phyloP scores from a whole-genome alignment of 53 echinoderm and acorn worm species.

The Arbacia lixula region DNA sequence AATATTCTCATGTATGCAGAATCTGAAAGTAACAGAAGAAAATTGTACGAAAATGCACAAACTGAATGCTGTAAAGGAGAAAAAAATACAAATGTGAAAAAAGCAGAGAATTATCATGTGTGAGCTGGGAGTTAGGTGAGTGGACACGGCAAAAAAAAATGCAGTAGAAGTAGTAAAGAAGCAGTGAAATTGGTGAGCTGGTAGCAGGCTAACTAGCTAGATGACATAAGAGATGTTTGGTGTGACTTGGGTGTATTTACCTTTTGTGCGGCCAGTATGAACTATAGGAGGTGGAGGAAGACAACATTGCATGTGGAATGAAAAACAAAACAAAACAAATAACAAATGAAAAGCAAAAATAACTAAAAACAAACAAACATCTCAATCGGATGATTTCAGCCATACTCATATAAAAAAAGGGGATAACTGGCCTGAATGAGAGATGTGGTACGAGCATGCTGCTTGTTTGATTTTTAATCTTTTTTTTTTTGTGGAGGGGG shows the following conservation, averaged over 20 bases:
- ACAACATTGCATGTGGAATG: constrained; percentile 38
- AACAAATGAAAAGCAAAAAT: constrained; percentile 20
- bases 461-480: too few relatives aligned
- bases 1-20: too few relatives aligned
- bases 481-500: constrained; percentile 12
- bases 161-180: constrained; percentile 36
- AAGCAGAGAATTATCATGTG: neutral
- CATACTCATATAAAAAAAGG: neutral
- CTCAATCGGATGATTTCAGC: neutral
- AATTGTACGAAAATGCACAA: neutral
- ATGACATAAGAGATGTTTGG: neutral
- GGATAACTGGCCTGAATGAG: too few relatives aligned
- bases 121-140: neutral
- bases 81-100: too few relatives aligned
- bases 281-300: constrained; percentile 59
- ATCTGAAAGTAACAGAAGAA: constrained; percentile 15
- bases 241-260: constrained; percentile 54
- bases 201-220: constrained; percentile 12
- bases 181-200: too few relatives aligned
- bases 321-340: constrained; percentile 25
- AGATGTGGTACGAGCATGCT: too few relatives aligned
- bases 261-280: constrained; percentile 86
- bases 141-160: constrained; percentile 12
- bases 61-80: constrained; percentile 10
- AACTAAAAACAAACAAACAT: constrained; percentile 10